Conservation (phyloP, 2,888 invertebrate species). For the Mimas tiliae region DNA sequence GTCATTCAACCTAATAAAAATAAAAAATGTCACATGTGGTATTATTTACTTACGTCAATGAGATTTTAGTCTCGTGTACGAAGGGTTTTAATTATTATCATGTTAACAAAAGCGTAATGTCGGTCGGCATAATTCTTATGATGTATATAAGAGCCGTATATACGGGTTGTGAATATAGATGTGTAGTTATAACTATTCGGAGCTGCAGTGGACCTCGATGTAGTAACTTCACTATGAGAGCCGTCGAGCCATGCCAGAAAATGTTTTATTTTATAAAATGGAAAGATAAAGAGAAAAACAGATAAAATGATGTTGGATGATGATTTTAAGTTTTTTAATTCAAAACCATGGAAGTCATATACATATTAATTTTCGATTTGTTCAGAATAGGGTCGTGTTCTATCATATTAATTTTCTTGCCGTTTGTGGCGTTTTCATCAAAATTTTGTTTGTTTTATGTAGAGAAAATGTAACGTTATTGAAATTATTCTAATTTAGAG, state of each 20-base stretch:
- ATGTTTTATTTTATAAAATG: neutral
- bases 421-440: neutral
- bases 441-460: neutral
- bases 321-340: too few relatives aligned
- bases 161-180: conserved; percentile 68
- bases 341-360: too few relatives aligned
- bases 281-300: too few relatives aligned
- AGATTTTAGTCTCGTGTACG: too few relatives aligned
- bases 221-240: conserved; percentile 42
- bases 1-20: too few relatives aligned
- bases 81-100: too few relatives aligned
- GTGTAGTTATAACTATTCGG: conserved; percentile 48
- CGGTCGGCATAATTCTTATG: conserved; percentile 67
- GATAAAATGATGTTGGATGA: too few relatives aligned
- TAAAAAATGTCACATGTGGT: too few relatives aligned
- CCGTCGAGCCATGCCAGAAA: conserved; percentile 39
- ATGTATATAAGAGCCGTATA: conserved; percentile 62
- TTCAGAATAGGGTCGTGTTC: neutral
- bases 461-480: neutral
- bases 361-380: too few relatives aligned
- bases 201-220: conserved; percentile 58
- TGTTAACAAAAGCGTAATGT: neutral
- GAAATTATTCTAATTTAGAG: neutral
- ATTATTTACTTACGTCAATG: too few relatives aligned
- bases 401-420: neutral